Evolutionary conservation across 2,113 vertebrate species (phyloP).

Genomic region (Raja brachyura): DNA sequence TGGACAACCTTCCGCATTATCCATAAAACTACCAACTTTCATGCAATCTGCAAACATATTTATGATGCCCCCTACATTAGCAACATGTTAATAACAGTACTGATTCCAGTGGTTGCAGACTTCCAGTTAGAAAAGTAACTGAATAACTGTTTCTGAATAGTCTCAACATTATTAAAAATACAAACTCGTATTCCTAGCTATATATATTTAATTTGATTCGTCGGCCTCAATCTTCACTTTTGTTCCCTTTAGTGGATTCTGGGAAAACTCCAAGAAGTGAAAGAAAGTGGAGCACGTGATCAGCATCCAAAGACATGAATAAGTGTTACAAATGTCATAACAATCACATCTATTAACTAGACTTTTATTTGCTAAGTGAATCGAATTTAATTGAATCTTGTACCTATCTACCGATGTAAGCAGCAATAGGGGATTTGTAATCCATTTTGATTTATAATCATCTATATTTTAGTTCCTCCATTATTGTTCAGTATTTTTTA

Average conservation of each 20-base stretch:
- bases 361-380: not conserved
- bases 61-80: too few species aligned
- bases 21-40: too few species aligned
- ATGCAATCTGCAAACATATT: too few species aligned
- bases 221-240: not conserved
- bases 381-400: not conserved
- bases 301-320: slow-evolving; percentile 3
- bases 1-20: too few species aligned
- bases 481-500: not conserved
- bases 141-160: too few species aligned
- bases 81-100: too few species aligned
- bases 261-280: slow-evolving; percentile 21
- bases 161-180: too few species aligned
- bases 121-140: too few species aligned
- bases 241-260: slow-evolving; percentile 22
- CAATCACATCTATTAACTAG: not conserved
- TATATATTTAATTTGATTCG: not conserved
- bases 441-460: not conserved
- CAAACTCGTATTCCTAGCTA: not conserved
- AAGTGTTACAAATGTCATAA: slow-evolving; percentile 8
- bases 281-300: not conserved
- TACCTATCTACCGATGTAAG: not conserved
- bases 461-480: not conserved
- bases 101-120: too few species aligned
- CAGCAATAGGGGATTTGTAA: not conserved